A percentile compares a stretch with the other conserved stretches of the same genome.
Conservation (phyloP, 2,797 vertebrate genomes). For the Tolypeutes matacus region DNA sequence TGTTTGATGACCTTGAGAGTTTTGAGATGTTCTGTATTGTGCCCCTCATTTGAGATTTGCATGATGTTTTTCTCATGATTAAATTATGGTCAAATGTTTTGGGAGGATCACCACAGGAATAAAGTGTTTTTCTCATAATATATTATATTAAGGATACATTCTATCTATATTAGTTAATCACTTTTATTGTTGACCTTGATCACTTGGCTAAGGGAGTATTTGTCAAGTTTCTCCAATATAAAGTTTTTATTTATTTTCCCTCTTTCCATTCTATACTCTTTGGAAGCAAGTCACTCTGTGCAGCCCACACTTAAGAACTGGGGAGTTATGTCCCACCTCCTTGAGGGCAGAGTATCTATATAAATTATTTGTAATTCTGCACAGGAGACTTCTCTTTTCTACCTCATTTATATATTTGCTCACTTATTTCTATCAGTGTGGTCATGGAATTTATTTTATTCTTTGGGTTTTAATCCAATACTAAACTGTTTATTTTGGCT, state of each 20-base stretch:
- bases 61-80: not conserved
- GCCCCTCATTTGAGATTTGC: not conserved
- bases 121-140: not conserved
- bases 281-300: not conserved
- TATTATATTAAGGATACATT: not conserved
- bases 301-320: not conserved
- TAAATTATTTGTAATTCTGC: not conserved
- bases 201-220: not conserved
- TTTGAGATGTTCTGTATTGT: too few species aligned
- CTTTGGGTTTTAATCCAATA: not conserved
- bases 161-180: accelerated
- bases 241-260: not conserved
- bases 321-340: not conserved
- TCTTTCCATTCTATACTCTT: not conserved
- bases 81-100: not conserved
- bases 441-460: too few species aligned
- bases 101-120: not conserved
- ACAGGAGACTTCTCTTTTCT: not conserved
- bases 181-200: not conserved
- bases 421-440: not conserved
- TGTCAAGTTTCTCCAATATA: not conserved
- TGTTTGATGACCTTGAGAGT: not conserved
- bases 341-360: not conserved
- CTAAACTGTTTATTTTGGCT: not conserved
- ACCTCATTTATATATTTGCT: not conserved